These are phyloP conservation scores for Amphiprion percula DNA, from an alignment of 2,113 vertebrate genomes.

Conservation along the genomic window DNA sequence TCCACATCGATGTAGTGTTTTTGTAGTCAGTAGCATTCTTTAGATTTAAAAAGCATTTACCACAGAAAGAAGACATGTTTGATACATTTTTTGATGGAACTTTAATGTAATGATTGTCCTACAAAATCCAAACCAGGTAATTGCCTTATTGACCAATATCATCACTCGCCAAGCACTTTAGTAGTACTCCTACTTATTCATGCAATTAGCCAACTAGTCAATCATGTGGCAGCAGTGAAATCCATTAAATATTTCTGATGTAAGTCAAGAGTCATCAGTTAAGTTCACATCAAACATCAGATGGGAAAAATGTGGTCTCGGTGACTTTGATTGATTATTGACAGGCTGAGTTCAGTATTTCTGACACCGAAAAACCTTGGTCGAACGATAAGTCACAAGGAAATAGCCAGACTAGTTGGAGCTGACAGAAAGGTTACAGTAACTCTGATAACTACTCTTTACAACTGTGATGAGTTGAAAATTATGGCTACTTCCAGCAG, in stretches of 20 bases:
- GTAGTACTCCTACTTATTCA: not conserved
- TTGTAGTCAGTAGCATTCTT: not conserved
- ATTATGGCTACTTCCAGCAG: not conserved
- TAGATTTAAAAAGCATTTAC: not conserved
- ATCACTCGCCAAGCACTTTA: not conserved
- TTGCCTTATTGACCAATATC: not conserved
- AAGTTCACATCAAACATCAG: not conserved
- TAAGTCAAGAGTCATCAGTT: not conserved
- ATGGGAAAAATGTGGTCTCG: not conserved
- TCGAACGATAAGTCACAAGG: too few species aligned
- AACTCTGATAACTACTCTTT: not conserved
- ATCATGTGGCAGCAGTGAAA: not conserved
- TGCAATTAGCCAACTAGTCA: not conserved
- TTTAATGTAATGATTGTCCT: too few species aligned
- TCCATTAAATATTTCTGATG: not conserved
- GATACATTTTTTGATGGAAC: not conserved
- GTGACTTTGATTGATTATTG: not conserved
- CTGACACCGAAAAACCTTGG: too few species aligned
- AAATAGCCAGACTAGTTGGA: not conserved
- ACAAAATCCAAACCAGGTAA: conserved; percentile 1
- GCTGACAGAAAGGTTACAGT: not conserved
- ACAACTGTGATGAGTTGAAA: not conserved
- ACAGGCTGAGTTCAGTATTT: not conserved
- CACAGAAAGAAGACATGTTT: too few species aligned
- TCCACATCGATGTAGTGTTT: not conserved